phyloP scores from a whole-genome alignment of 2,797 vertebrate genomes.

The Epinephelus awoara region DNA sequence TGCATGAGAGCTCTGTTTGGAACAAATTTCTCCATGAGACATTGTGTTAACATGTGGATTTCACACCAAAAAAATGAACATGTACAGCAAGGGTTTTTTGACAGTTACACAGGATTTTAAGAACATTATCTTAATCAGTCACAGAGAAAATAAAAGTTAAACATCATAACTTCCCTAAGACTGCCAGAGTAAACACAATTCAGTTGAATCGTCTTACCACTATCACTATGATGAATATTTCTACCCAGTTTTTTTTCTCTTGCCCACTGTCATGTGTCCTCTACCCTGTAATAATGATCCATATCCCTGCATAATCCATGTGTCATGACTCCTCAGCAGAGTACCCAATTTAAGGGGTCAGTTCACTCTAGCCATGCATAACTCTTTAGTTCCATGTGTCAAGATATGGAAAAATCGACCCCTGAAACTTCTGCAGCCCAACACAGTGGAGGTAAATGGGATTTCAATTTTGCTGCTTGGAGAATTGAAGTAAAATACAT shows the following conservation, averaged over 20 bases:
- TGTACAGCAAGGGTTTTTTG: neutral
- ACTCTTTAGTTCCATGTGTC: conserved; percentile 44
- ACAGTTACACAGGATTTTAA: neutral
- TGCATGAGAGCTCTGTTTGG: conserved; percentile 31
- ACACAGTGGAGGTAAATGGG: conserved; percentile 7
- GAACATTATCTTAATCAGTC: conserved; percentile 8
- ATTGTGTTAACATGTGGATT: conserved; percentile 45
- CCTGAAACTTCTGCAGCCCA: conserved; percentile 27
- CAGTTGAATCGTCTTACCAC: neutral
- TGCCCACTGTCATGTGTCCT: conserved; percentile 27
- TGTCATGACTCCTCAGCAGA: conserved; percentile 44
- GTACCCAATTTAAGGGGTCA: conserved; percentile 46
- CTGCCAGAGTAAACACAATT: conserved; percentile 21
- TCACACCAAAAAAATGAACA: conserved; percentile 7
- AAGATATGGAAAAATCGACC: conserved; percentile 40
- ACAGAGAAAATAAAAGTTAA: neutral
- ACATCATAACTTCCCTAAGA: neutral
- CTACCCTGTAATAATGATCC: conserved; percentile 43
- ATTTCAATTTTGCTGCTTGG: conserved; percentile 22
- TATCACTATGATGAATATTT: conserved; percentile 6
- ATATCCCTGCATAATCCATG: conserved; percentile 41
- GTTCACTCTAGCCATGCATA: conserved; percentile 45
- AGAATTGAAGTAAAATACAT: conserved; percentile 22
- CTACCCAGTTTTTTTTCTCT: neutral
- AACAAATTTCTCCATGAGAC: conserved; percentile 34